These are phyloP conservation scores for Lepidocyrtoides sp. DNA, from an alignment of 2,888 invertebrate genomes.

Conservation along the genomic window DNA sequence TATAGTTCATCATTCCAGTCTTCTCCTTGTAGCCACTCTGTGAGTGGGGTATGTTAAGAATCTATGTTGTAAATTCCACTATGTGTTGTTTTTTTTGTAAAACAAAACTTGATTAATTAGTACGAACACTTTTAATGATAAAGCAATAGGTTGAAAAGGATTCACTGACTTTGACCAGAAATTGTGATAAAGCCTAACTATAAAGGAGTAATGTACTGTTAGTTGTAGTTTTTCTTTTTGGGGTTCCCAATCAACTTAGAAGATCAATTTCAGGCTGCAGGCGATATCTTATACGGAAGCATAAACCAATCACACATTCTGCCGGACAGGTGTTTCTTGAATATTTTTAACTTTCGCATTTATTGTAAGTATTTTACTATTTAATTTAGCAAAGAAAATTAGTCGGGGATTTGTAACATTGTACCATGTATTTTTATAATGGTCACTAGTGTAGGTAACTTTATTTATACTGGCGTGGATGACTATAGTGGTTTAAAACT, in stretches of 20 bases:
- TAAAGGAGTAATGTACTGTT: neutral
- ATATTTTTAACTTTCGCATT: slow-evolving; percentile 15
- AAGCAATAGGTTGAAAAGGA: neutral
- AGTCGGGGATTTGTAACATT: neutral
- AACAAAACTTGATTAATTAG: neutral
- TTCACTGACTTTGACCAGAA: neutral
- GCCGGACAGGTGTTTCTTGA: slow-evolving; percentile 7
- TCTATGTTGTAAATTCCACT: neutral
- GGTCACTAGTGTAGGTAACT: neutral
- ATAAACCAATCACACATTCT: slow-evolving; percentile 5
- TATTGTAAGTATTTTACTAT: neutral
- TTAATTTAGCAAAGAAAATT: neutral
- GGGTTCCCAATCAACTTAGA: neutral
- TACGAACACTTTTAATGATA: neutral
- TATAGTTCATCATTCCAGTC: slow-evolving; percentile 10
- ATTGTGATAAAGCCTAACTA: neutral
- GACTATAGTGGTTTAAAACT: too few relatives aligned
- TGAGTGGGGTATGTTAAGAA: neutral
- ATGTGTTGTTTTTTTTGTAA: slow-evolving; percentile 5
- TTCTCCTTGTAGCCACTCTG: slow-evolving; percentile 6
- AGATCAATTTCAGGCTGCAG: neutral
- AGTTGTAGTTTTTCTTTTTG: neutral
- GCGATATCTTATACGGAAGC: too few relatives aligned
- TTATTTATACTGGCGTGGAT: too few relatives aligned
- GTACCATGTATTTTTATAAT: slow-evolving; percentile 1